Evolutionary conservation across 2,888 invertebrate genomes (phyloP), one percentile per base, ranked within the genome.

Genomic region (Pimpla rufipes): DNA sequence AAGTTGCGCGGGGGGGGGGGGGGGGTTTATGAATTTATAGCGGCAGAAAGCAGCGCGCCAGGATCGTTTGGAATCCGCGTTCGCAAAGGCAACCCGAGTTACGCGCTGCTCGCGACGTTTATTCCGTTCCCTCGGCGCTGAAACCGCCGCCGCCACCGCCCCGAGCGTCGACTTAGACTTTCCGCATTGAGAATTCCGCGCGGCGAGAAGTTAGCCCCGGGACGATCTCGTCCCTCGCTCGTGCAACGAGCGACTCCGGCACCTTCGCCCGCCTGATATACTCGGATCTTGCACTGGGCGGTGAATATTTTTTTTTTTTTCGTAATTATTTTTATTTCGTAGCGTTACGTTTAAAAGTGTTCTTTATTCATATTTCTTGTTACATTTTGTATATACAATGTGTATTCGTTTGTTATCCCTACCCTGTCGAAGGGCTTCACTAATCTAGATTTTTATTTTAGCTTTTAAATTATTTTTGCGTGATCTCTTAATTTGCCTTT

Each of bases 1-100:
- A 92, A 93, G 90, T 92, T 90, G 90, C 90, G n/a, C n/a, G n/a
- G n/a, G n/a, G n/a, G n/a, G n/a, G n/a, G n/a, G n/a, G n/a, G n/a
- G n/a, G 29, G 91, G 92, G 80, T 91, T 93, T 92, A 92, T 93
- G 93, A 93, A 93, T 93, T 93, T 93, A 93, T 93, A 92, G 93
- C 91, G 89, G 90, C 89, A 88, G 90, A 91, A 84, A 85, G 83
- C 79, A 74, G 74, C 77, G 77, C 67, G 73, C 83, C 76, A 50
- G 68, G 78, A 79, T 47, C 75, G 71, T 76, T 79, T 52, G 81
- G 73, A 85, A 79, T 79, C 71, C 75, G n/a, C n/a, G 88, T 90
- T 89, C 88, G 85, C 86, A 90, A 90, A 90, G 87, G 89, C 89
- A 88, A 89, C 88, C 88, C 18, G 88, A 89, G 90, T 88, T 90